Evolutionary conservation across 2,113 vertebrate species (phyloP), one percentile per base, ranked within the genome.

Genomic region (Porphyrio hochstetteri): DNA sequence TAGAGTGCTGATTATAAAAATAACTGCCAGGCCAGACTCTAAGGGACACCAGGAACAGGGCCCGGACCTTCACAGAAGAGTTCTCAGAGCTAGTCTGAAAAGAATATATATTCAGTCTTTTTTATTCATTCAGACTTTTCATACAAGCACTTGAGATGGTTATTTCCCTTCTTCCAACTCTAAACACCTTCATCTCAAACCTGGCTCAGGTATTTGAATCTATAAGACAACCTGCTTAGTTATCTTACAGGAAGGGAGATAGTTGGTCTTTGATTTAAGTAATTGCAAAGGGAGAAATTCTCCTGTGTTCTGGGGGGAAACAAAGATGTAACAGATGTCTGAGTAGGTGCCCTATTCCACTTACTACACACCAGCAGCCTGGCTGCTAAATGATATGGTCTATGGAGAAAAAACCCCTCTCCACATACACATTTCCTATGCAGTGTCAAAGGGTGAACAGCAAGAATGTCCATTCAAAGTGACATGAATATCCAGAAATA

Each of bases 41-140:
- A 0, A 68, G 29, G 20, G 31, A 5, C 15, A 55, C 14, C 19
- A 35, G 35, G 15, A 18, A 42, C 0, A 2, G 25, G 10, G 38
- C 10, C 21, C 50, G 52, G 42, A 46, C 27, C 27, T 61, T 80
- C 50, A 61, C 10, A 27, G 52, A 15, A 27, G 52, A 53, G n/a
- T 17, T 74, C 25, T 63, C 50, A 25, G 61, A 69, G 64, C 24
- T 44, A 86, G 8, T 5, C 11, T 24, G 13, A 67, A 57, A 21
- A 21, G 13, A 36, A 1, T 53, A 17, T n/a, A 15, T 11, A 11
- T 18, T 44, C 23, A 56, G 9, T 13, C 2, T 44, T 77, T 72
- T 88, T 84, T 68, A 38, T 35, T 88, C 3, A n/a, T 60, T 93
- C 35, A 35, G 10, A 17, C 16, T 25, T 25, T 88, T 71, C 38